A percentile compares a stretch with the other conserved stretches of the same genome.
Evolutionary conservation across 2,888 invertebrate species (phyloP).

Genomic region (Euzophera pinguis): DNA sequence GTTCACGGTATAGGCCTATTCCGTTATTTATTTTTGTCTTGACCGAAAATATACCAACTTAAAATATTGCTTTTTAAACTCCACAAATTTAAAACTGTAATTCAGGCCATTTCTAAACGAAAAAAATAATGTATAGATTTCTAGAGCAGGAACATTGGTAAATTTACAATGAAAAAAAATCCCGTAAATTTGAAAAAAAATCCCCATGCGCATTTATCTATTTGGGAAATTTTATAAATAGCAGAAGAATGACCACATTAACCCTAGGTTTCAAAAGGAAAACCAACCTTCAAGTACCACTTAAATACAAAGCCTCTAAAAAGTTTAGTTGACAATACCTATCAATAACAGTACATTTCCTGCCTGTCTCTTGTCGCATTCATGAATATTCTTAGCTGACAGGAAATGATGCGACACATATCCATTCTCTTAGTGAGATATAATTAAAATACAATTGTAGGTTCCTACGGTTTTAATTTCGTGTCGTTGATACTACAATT

Average conservation of each 20-base stretch:
- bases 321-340: not conserved
- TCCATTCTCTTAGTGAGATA: constrained; percentile 16
- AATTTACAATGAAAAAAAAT: too few species aligned
- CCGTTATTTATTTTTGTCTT: not conserved
- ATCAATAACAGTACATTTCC: not conserved
- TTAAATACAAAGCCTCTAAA: not conserved
- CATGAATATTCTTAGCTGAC: constrained; percentile 10
- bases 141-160: too few species aligned
- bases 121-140: too few species aligned
- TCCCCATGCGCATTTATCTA: too few species aligned
- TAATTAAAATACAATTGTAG: constrained; percentile 22
- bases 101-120: too few species aligned
- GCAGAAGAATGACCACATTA: too few species aligned
- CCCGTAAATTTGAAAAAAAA: too few species aligned
- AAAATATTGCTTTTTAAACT: too few species aligned
- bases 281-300: too few species aligned
- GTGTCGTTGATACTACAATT: not conserved
- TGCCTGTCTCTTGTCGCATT: not conserved
- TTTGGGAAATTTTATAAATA: too few species aligned
- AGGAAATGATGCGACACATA: constrained; percentile 16
- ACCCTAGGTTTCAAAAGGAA: too few species aligned
- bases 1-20: not conserved
- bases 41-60: not conserved
- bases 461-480: not conserved
- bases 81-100: too few species aligned